Conservation (phyloP, 2,113 vertebrate species). For the Rhombomys opimus region DNA sequence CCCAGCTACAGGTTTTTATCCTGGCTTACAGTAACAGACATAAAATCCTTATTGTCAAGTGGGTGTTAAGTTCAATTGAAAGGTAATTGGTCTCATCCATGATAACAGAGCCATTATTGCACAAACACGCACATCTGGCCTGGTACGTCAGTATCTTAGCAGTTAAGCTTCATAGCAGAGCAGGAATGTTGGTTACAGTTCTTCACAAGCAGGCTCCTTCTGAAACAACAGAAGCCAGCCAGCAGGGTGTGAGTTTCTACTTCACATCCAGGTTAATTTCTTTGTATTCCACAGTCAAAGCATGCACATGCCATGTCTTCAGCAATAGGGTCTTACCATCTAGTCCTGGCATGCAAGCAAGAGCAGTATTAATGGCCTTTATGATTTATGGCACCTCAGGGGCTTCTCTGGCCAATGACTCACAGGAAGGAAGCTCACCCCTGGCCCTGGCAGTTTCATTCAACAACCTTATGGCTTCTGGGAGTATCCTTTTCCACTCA, state of each 20-base stretch:
- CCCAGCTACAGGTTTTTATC: background rate
- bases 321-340: background rate
- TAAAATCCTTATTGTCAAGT: background rate
- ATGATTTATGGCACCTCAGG: background rate
- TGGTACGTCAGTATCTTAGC: background rate
- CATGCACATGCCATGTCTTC: accelerated
- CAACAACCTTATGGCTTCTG: background rate
- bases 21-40: background rate
- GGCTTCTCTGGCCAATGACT: no score
- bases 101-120: background rate
- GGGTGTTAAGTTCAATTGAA: background rate
- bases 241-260: background rate
- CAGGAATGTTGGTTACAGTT: background rate
- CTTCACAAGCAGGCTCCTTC: background rate
- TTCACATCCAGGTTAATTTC: background rate
- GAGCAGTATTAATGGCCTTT: background rate
- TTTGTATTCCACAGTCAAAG: background rate
- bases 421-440: background rate
- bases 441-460: background rate
- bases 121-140: background rate
- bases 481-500: background rate
- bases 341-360: background rate
- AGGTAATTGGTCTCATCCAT: background rate
- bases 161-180: background rate
- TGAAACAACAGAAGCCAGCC: background rate